Evolutionary conservation across 1,140 invertebrate species (phyloP).

Genomic region (Anastatus disparis): DNA sequence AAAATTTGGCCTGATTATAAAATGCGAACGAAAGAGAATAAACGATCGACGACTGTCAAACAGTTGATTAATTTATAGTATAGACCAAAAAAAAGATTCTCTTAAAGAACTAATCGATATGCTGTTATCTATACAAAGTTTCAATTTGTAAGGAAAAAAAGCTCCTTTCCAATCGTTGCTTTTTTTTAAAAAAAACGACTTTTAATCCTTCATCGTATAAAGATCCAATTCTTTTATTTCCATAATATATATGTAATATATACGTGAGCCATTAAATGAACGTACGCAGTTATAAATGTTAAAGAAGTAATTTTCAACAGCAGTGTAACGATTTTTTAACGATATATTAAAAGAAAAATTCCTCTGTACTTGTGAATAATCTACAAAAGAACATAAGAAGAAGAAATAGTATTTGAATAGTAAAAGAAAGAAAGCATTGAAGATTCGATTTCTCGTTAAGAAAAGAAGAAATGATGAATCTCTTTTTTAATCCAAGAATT

Average conservation of each 20-base stretch:
- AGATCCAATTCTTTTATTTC: too few relatives aligned
- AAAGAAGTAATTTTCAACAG: constrained; percentile 6
- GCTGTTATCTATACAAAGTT: constrained; percentile 3
- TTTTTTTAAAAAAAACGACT: too few relatives aligned
- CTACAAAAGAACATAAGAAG: background rate
- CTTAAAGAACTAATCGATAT: constrained; percentile 8
- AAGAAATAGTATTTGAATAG: too few relatives aligned
- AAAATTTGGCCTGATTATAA: constrained; percentile 16
- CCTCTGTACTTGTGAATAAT: background rate
- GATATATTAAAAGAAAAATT: too few relatives aligned
- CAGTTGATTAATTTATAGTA: constrained; percentile 9
- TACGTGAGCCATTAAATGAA: constrained; percentile 5
- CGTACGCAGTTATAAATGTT: background rate
- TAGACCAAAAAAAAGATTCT: background rate
- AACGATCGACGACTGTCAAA: constrained; percentile 19
- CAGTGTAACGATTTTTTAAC: constrained; percentile 7
- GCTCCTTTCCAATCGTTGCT: constrained; percentile 21
- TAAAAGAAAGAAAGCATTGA: background rate
- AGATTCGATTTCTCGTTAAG: background rate
- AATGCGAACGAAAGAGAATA: background rate
- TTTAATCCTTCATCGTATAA: too few relatives aligned
- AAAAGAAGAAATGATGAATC: constrained; percentile 2
- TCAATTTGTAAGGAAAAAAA: constrained; percentile 17
- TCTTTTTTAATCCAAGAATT: constrained; percentile 5
- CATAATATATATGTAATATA: too few relatives aligned